Base-by-base conservation (phyloP, 1,140 invertebrate genomes). In the Neodiprion pinetum region DNA sequence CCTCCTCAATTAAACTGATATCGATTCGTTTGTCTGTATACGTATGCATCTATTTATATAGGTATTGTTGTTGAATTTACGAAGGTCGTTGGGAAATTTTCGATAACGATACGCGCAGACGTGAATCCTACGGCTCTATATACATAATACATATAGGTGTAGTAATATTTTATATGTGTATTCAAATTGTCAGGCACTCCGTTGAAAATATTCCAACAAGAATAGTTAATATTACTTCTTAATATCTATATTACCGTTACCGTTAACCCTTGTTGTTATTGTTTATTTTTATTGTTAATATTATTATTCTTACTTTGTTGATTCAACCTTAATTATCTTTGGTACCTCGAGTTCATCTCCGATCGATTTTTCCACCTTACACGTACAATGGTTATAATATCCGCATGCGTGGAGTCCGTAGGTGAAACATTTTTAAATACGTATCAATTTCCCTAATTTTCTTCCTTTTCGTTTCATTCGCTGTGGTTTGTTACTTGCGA, bases 181-280 rank as follows among this genome's bases (percentile, higher is more conserved):
- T 69, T 23, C 21, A 74, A 74, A 82, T 82, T 83, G 79, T 85
- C 86, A 85, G 85, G 84, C 84, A 86, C 84, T 85, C 83, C 81
- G 78, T 79, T 82, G 80, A 84, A 84, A 80, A 83, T 82, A 74
- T 80, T 83, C n/a, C 80, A 84, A 84, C 82, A 82, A 81, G 78
- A 82, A 86, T 82, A 83, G 70, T 40, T 40, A 5, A 40, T 40
- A 40, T 40, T 40, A 40, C 0, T 40, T 40, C 28, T 40, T 40
- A 40, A 40, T 40, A 40, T 5, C 28, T 2, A 40, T 40, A 40
- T 40, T 40, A 40, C 5, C 5, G 28, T 40, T 40, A 40, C 2
- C 5, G 28, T 40, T 40, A 40, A 40, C 2, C 5, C 2, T 40
- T 40, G 5, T 5, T 40, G 1, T 40, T 40, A 40, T 40, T 40